Evolutionary conservation across 2,888 invertebrate genomes (phyloP), one percentile per base, ranked within the genome.

Genomic region (Luperina testacea): DNA sequence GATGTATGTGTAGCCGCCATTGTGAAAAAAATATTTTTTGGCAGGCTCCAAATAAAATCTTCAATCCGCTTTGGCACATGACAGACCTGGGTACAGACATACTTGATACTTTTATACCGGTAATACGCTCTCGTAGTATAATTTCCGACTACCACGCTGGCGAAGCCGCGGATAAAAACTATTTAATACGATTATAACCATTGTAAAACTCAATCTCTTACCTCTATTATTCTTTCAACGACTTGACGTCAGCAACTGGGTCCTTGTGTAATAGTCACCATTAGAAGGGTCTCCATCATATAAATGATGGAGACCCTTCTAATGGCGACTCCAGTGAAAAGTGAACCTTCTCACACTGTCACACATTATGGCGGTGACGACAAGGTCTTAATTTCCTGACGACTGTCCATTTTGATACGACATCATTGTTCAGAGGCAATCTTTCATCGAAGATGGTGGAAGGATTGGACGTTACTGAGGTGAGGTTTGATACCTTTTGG

Each of bases 371-470:
- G n/a, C 27, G 17, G 17, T 67, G 32, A 59, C 61, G 17, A 57
- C 61, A 15, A 63, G 42, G n/a, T 79, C 67, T 85, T 87, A 74
- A 87, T 89, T 87, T 87, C 88, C 87, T 85, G 85, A 65, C 72
- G 75, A 57, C 63, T n/a, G 15, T 69, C 77, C 76, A 69, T 72
- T 80, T 65, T 73, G 73, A 73, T 57, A 73, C 48, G 63, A 17
- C 77, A 72, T 72, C 78, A 75, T 70, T 81, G 75, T 84, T 65
- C 63, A 45, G 38, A 57, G 57, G 4, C n/a, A 9, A 27, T 71
- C 45, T 72, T 73, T 87, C 61, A 38, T 45, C 7, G 59, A 48
- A 71, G 51, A 38, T 32, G n/a, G 20, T 11, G 42, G 15, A 17
- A 17, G 17, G n/a, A 45, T 15, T 72, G 17, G 73, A 48, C 63